Conservation (phyloP, 2,888 invertebrate genomes). For the Scrobipalpa atriplicella region DNA sequence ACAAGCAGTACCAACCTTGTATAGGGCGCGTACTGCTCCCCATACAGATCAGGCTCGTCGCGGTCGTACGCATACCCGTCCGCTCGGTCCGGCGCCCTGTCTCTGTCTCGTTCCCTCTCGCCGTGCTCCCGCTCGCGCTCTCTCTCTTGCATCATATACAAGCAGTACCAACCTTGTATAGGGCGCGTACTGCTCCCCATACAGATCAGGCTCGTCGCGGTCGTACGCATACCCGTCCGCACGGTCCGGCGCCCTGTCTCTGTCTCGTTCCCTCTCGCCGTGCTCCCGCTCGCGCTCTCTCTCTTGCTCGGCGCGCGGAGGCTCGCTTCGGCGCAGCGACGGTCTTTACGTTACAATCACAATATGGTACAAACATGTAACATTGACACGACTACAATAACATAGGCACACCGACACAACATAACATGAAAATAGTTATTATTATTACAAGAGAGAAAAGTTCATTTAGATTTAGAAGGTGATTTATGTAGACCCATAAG, state of each 20-base stretch:
- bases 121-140: neutral
- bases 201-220: slow-evolving; percentile 69
- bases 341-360: slow-evolving; percentile 46
- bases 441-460: no score
- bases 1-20: slow-evolving; percentile 51
- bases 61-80: slow-evolving; percentile 51
- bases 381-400: slow-evolving; percentile 27
- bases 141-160: neutral
- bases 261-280: slow-evolving; percentile 33
- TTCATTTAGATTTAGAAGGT: no score
- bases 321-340: slow-evolving; percentile 64
- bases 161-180: slow-evolving; percentile 57
- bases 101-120: neutral
- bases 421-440: neutral
- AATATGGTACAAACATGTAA: slow-evolving; percentile 38
- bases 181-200: slow-evolving; percentile 71
- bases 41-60: slow-evolving; percentile 51
- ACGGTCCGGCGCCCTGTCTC: slow-evolving; percentile 36
- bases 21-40: slow-evolving; percentile 71
- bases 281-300: slow-evolving; percentile 36
- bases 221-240: slow-evolving; percentile 52
- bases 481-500: no score
- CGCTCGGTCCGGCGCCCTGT: neutral
- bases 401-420: slow-evolving; percentile 23
- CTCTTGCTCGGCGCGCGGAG: slow-evolving; percentile 37